Evolutionary conservation across 1,140 invertebrate species (phyloP).

Genomic region (Camponotus floridanus): DNA sequence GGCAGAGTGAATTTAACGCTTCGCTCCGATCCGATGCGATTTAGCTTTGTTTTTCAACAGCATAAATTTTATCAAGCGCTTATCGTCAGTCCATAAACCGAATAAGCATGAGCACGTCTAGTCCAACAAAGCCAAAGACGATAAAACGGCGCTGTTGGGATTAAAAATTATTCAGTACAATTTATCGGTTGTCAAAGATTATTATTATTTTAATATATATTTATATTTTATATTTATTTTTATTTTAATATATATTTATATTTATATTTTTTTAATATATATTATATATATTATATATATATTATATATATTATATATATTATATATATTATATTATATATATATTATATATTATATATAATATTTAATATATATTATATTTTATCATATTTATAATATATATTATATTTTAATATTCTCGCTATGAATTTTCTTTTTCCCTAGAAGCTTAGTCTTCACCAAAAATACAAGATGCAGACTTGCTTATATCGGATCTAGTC

Average conservation of each 20-base stretch:
- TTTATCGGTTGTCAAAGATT: neutral
- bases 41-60: constrained; percentile 36
- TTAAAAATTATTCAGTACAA: neutral
- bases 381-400: too few relatives aligned
- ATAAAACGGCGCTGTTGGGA: neutral
- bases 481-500: neutral
- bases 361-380: too few relatives aligned
- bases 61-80: constrained; percentile 41
- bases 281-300: too few relatives aligned
- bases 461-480: neutral
- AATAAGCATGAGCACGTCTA: neutral
- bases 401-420: neutral
- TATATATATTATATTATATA: too few relatives aligned
- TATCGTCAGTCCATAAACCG: constrained; percentile 25
- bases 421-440: too few relatives aligned
- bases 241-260: too few relatives aligned
- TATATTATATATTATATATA: too few relatives aligned
- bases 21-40: constrained; percentile 6
- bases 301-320: too few relatives aligned
- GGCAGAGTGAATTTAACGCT: constrained; percentile 34
- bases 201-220: constrained; percentile 1
- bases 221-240: too few relatives aligned
- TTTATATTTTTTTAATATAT: too few relatives aligned
- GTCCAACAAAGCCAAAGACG: neutral
- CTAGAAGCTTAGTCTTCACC: neutral